Percentiles rank a stretch among this genome's conserved stretches.
phyloP scores from a whole-genome alignment of 2,113 vertebrate species.

The Ceuthmochares aereus region DNA sequence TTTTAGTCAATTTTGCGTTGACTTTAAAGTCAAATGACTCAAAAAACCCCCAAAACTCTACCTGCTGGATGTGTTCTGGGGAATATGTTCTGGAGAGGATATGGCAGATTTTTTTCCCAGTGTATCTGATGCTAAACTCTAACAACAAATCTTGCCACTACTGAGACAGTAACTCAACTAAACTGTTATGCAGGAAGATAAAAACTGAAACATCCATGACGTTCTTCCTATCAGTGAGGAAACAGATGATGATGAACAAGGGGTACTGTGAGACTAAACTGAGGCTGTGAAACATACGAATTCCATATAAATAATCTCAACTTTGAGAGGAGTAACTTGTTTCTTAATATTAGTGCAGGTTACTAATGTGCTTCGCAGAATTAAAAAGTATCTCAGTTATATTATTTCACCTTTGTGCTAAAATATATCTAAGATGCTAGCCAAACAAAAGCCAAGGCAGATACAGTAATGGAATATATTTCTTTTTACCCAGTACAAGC shows the following conservation, averaged over 20 bases:
- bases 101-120: background rate
- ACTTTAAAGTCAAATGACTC: background rate
- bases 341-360: background rate
- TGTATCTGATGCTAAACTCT: background rate
- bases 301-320: background rate
- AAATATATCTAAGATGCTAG: background rate
- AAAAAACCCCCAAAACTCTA: background rate
- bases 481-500: background rate
- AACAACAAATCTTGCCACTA: background rate
- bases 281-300: background rate
- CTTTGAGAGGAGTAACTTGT: background rate
- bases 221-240: background rate
- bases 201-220: background rate
- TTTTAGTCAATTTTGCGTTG: too few species aligned
- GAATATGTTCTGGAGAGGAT: background rate
- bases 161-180: background rate
- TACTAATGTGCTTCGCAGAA: background rate
- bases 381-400: slow-evolving; percentile 2
- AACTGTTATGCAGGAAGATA: background rate
- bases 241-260: background rate
- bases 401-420: background rate
- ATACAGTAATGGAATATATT: background rate
- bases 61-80: background rate
- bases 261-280: background rate
- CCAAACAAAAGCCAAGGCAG: background rate